Base-by-base conservation (phyloP, 2,113 vertebrate genomes). In the Crotophaga sulcirostris region DNA sequence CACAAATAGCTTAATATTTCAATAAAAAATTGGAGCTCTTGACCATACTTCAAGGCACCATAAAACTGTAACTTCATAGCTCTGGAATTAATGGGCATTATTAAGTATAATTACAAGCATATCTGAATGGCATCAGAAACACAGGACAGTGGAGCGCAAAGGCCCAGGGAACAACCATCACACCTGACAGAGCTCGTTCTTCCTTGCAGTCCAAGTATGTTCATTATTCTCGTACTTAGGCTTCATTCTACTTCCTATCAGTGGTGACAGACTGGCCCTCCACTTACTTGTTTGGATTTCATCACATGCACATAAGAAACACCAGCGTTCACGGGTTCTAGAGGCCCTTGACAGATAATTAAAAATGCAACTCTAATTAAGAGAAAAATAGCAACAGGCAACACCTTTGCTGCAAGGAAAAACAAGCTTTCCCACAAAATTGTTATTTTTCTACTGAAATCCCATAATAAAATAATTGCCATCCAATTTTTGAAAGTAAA, bases 331-430 rank as follows among this genome's bases (percentile, higher is more conserved):
- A 67, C 77, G 85, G 38, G 75, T 93, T 96, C 69, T 62, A 82
- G 76, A n/a, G 47, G 56, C 82, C 45, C 38, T 93, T 96, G 92
- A 93, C 95, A 94, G 90, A 85, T 84, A 93, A 91, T 93, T 96
- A 87, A 89, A 94, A 96, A 91, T 91, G 77, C 34, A 64, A 92
- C 86, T 45, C 83, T 93, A 95, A 96, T 90, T 93, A 89, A 95
- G 87, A 93, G 74, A 80, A 92, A 93, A 94, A 81, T 34, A 84
- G 66, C 60, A 84, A 91, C 68, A 88, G 67, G 62, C 62, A 44
- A 81, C 66, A 95, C 76, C 77, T 66, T 84, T 33, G 38, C 86
- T 89, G 58, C 80, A 81, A 31, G 54, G 58, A 67, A 83, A 94
- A 95, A 83, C 83, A 94, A 94, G 81, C 19, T 45, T 70, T 64